phyloP scores from a whole-genome alignment of 1,140 invertebrate species.

The Drosophila watanabei region DNA sequence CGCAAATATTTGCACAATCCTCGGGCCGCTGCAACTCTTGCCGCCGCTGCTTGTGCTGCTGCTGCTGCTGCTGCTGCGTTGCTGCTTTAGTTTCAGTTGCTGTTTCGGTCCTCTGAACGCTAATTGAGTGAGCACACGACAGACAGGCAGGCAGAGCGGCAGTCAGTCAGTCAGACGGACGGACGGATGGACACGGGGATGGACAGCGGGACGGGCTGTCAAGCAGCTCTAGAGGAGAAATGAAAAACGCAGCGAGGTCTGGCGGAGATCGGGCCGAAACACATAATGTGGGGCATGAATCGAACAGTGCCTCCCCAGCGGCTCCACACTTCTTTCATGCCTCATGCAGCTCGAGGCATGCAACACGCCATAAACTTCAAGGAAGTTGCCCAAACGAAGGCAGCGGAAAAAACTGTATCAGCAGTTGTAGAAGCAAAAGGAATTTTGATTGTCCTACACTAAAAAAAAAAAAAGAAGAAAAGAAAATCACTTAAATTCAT shows the following conservation, averaged over 20 bases:
- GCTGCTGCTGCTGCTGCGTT: constrained; percentile 26
- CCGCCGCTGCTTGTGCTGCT: constrained; percentile 24
- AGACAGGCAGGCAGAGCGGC: constrained; percentile 36
- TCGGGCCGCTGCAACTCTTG: constrained; percentile 52
- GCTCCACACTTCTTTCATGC: constrained; percentile 51
- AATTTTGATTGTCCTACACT: constrained; percentile 47
- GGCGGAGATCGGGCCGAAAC: constrained; percentile 38
- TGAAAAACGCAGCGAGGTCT: constrained; percentile 80
- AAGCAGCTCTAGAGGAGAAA: constrained; percentile 72
- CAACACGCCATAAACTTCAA: constrained; percentile 71
- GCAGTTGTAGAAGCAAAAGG: constrained; percentile 17
- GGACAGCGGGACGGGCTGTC: constrained; percentile 30
- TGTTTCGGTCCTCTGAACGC: constrained; percentile 80
- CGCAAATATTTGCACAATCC: constrained; percentile 80
- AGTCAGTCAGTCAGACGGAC: constrained; percentile 22
- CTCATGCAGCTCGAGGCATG: constrained; percentile 62
- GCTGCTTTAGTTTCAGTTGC: constrained; percentile 54
- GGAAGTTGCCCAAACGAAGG: constrained; percentile 65
- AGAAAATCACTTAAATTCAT: neutral
- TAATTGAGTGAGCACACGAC: constrained; percentile 83
- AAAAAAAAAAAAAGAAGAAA: neutral
- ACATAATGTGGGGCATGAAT: constrained; percentile 66
- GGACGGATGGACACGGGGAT: constrained; percentile 22
- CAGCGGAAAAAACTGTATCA: constrained; percentile 16
- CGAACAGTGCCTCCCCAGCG: constrained; percentile 24